Base-by-base conservation (phyloP, 2,888 invertebrate genomes). In the Diaphora mendica region DNA sequence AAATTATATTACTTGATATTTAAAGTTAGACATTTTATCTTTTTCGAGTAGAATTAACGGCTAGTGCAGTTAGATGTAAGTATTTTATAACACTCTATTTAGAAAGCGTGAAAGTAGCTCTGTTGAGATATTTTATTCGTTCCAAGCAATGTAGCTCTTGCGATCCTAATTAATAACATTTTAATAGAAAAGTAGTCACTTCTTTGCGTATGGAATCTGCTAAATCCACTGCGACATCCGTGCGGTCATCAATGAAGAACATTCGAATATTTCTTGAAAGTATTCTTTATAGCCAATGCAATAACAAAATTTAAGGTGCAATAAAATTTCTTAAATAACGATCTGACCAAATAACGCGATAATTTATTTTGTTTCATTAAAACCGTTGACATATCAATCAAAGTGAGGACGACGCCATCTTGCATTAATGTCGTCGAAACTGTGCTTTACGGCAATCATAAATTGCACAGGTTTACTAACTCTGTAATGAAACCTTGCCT, bases 221-320 rank as follows among this genome's bases (percentile, higher is more conserved):
- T 55, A 9, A 55, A 55, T 23, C n/a, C 23, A 33, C 23, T 2
- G 8, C 23, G 1, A 3, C 8, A 23, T 11, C 2, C 35, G 11
- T 64, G 20, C 35, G 33, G 17, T 35, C 11, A 35, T 17, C n/a
- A 72, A 64, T 8, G 5, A 35, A 51, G 26, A 68, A 44, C 20
- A 33, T 48, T 44, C 15, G 35, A 39, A 51, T n/a, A 64, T 48
- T 64, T 13, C 15, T 30, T 30, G 5, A 64, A 67, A 67, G 23
- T 4, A 48, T 9, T 67, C 2, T 51, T 64, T n/a, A 72, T 62
- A 68, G 26, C 62, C 11, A 64, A 62, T 23, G 67, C 33, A 67
- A 75, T 72, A 48, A 68, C 3, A 62, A 68, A 72, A 35, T 64
- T 68, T 64, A 68, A 68, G 64, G 44, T 62, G 55, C 62, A 74